Evolutionary conservation across 2,797 vertebrate genomes (phyloP).

Genomic region (Paratrypauchen microcephalus): DNA sequence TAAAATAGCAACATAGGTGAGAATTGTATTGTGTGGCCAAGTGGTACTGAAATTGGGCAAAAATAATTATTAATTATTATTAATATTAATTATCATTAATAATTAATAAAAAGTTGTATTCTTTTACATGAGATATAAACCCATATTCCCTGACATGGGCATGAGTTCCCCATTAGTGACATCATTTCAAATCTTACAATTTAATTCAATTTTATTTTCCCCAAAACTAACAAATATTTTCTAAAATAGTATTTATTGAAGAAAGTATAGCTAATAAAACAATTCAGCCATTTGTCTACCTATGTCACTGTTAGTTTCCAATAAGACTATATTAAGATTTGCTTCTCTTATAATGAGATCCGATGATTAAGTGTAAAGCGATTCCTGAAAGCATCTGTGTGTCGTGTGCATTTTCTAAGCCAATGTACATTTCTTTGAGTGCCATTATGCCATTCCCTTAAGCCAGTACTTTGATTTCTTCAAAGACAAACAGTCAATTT

Average conservation of each 20-base stretch:
- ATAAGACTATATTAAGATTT: slow-evolving; percentile 4
- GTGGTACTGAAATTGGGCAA: too few relatives aligned
- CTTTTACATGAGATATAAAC: not conserved
- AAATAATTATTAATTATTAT: too few relatives aligned
- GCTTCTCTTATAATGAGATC: slow-evolving; percentile 35
- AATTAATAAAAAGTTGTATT: too few relatives aligned
- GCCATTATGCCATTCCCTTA: slow-evolving; percentile 58
- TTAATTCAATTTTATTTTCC: not conserved
- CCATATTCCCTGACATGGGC: not conserved
- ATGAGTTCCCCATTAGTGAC: not conserved
- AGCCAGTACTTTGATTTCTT: slow-evolving; percentile 67
- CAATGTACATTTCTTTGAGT: slow-evolving; percentile 59
- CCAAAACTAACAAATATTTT: not conserved
- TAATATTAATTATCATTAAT: too few relatives aligned
- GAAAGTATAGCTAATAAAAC: not conserved
- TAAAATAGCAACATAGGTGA: not conserved
- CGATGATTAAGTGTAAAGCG: slow-evolving; percentile 33
- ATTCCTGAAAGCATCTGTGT: slow-evolving; percentile 38
- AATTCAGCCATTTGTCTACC: slow-evolving; percentile 22
- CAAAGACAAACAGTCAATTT: slow-evolving; percentile 52
- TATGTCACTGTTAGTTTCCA: slow-evolving; percentile 22
- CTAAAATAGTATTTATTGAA: not conserved
- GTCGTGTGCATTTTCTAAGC: slow-evolving; percentile 54
- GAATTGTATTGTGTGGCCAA: not conserved
- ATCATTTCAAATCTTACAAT: not conserved